Evolutionary conservation across 2,888 invertebrate species (phyloP).

Genomic region (Itoplectis maculator): DNA sequence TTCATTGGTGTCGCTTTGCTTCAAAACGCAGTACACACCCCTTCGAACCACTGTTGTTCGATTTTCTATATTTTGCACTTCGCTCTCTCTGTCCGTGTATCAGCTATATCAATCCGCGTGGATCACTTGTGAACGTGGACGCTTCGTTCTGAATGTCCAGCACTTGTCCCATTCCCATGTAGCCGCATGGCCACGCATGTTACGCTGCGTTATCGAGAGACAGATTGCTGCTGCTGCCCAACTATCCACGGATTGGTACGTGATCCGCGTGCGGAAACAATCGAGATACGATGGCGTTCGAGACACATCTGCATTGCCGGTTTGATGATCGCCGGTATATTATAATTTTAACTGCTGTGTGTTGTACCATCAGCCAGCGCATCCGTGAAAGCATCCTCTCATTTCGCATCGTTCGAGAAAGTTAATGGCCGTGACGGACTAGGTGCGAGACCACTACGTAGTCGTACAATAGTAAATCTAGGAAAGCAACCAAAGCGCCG

Average conservation of each 20-base stretch:
- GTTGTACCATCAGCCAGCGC: constrained; percentile 36
- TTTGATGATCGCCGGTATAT: constrained; percentile 20
- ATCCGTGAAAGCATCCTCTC: constrained; percentile 61
- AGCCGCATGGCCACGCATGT: constrained; percentile 5
- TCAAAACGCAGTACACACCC: neutral
- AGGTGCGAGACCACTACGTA: constrained; percentile 41
- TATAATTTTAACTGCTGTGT: constrained; percentile 7
- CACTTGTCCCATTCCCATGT: constrained; percentile 2
- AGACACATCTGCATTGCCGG: constrained; percentile 19
- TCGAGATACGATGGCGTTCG: constrained; percentile 20
- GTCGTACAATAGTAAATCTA: constrained; percentile 13
- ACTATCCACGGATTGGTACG: neutral
- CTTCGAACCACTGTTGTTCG: neutral
- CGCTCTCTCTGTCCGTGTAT: neutral
- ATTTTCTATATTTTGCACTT: constrained; percentile 12
- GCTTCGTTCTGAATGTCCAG: neutral
- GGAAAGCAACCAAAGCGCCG: constrained; percentile 41
- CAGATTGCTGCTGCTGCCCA: neutral
- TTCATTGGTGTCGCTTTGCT: constrained; percentile 32
- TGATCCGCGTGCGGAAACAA: constrained; percentile 2
- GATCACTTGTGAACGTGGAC: neutral
- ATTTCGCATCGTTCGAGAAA: constrained; percentile 73
- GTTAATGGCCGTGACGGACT: constrained; percentile 72
- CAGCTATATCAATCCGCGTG: neutral
- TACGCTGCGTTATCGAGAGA: neutral